Percentiles rank a stretch among this genome's conserved stretches.
phyloP scores from a whole-genome alignment of 1,140 invertebrate species.

The Melitaea cinxia region DNA sequence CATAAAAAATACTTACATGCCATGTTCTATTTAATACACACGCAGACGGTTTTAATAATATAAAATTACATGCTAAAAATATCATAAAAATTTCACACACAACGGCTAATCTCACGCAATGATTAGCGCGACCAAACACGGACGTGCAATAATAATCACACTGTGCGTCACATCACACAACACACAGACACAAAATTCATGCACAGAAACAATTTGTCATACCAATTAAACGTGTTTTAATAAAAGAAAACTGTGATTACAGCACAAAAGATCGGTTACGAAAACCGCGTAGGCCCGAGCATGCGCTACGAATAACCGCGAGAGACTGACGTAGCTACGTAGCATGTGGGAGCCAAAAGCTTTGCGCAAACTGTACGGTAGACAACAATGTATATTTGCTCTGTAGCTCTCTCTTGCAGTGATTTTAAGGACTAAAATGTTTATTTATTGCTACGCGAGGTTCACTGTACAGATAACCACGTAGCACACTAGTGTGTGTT shows the following conservation, averaged over 20 bases:
- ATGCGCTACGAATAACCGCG: conserved; percentile 44
- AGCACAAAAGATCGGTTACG: conserved; percentile 38
- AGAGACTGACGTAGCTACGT: conserved; percentile 61
- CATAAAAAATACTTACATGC: conserved; percentile 39
- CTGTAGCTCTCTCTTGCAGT: conserved; percentile 7
- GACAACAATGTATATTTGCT: conserved; percentile 14
- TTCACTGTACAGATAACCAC: conserved; percentile 20
- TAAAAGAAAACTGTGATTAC: conserved; percentile 41
- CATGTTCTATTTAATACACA: conserved; percentile 35
- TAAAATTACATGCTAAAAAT: conserved; percentile 28
- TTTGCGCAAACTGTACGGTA: conserved; percentile 55
- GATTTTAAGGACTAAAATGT: conserved; percentile 10
- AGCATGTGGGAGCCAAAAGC: conserved; percentile 57
- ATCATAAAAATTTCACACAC: conserved; percentile 35
- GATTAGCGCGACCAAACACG: conserved; percentile 40
- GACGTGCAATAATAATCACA: conserved; percentile 1
- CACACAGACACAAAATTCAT: conserved; percentile 4
- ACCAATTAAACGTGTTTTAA: conserved; percentile 41
- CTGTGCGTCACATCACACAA: conserved; percentile 8
- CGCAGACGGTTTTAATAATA: conserved; percentile 36
- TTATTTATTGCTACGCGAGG: not conserved
- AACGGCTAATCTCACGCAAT: conserved; percentile 41
- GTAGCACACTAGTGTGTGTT: conserved; percentile 20
- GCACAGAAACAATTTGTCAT: conserved; percentile 14
- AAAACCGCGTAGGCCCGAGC: conserved; percentile 41